phyloP scores from a whole-genome alignment of 2,888 invertebrate genomes.

The Pharmacophagus antenor region DNA sequence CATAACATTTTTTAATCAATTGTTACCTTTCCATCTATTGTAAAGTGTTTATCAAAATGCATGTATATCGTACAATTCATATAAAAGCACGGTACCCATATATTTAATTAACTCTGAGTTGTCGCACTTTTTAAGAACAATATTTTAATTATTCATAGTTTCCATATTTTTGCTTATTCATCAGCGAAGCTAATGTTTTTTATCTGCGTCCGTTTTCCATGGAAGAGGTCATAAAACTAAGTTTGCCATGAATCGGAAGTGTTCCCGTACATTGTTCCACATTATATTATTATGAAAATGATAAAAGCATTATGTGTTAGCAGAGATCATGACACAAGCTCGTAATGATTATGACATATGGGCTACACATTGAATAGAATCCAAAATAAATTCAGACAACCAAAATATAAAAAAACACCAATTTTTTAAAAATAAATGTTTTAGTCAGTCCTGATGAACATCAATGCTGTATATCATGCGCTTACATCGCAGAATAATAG shows the following conservation, averaged over 20 bases:
- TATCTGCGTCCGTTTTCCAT: too few relatives aligned
- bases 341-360: constrained; percentile 34
- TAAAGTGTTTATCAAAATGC: constrained; percentile 8
- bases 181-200: too few relatives aligned
- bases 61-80: neutral
- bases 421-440: constrained; percentile 25
- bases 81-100: neutral
- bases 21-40: constrained; percentile 12
- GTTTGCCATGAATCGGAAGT: constrained; percentile 16
- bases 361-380: constrained; percentile 24
- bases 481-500: neutral
- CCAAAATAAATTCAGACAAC: constrained; percentile 23
- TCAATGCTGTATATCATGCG: constrained; percentile 22
- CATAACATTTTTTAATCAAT: neutral
- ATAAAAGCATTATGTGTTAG: constrained; percentile 65
- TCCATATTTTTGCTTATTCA: neutral
- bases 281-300: constrained; percentile 48
- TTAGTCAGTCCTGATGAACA: constrained; percentile 40
- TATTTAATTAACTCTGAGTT: constrained; percentile 2
- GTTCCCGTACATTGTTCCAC: constrained; percentile 35
- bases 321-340: constrained; percentile 63
- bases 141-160: neutral
- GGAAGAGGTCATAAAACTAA: too few relatives aligned
- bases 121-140: constrained; percentile 18
- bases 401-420: constrained; percentile 29